Evolutionary conservation across 2,888 invertebrate species (phyloP), one percentile per base, ranked within the genome.

Genomic region (Myopa testacea): DNA sequence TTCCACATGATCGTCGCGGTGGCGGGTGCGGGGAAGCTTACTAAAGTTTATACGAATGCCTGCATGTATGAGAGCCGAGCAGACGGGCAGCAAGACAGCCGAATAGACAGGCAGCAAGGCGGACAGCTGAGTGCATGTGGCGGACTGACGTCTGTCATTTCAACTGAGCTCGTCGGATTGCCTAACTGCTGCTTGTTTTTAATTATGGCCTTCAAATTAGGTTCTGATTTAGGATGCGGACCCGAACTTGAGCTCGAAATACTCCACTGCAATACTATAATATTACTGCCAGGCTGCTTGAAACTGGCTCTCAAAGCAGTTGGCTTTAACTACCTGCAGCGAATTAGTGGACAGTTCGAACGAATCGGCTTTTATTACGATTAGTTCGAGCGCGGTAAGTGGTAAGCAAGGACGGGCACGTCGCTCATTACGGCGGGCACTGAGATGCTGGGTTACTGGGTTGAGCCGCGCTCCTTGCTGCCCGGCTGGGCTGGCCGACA

Each of bases 161-260:
- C 52, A 55, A 19, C 75, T 78, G 72, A 40, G 45, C 19, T 77
- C 7, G 55, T 76, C 58, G 70, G 60, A 34, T 45, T 37, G 75
- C 73, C 60, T 12, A 14, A 34, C n/a, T 67, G 45, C 62, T 40
- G 52, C n/a, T 76, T 76, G 67, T 78, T 78, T 83, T 83, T 81
- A 81, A 81, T 83, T 82, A 83, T 80, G 78, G 78, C 81, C 81
- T 81, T 83, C 81, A 82, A 81, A 82, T 83, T 81, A 80, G 78
- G 78, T 81, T 82, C 81, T 83, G 83, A 82, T 82, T 81, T 81
- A 80, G 82, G 82, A 81, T 75, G 79, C 78, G 75, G 75, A 75
- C 55, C 37, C 77, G 72, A 80, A 80, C 71, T 75, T 7, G 19
- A 62, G 45, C 45, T 68, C 19, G 62, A 63, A 37, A 55, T 55